Conservation (phyloP, 2,797 vertebrate genomes). For the Mormyrops attenuatus region DNA sequence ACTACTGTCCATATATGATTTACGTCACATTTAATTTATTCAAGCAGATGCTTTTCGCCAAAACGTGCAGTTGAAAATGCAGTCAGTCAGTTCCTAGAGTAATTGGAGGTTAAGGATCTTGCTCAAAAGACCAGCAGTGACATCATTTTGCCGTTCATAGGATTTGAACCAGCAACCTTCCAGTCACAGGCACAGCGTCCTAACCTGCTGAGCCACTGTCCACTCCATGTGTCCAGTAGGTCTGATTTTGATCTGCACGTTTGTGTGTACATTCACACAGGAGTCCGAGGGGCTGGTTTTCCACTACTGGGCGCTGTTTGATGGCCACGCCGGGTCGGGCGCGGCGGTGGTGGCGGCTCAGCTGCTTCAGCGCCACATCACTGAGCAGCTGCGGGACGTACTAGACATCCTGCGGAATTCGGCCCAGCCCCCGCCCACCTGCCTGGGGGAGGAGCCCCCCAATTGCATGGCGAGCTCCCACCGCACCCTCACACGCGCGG, state of each 20-base stretch:
- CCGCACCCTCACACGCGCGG: conserved; percentile 77
- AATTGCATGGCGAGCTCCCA: conserved; percentile 60
- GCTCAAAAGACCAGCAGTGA: background rate
- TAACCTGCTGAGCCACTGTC: background rate
- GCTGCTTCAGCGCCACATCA: conserved; percentile 83
- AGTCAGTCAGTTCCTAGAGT: background rate
- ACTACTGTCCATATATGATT: background rate
- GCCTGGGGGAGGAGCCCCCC: conserved; percentile 81
- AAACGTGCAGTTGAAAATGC: background rate
- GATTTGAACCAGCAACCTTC: background rate
- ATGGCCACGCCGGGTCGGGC: conserved; percentile 89
- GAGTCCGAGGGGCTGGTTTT: conserved; percentile 74
- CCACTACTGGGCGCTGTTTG: conserved; percentile 93
- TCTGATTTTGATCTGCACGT: background rate
- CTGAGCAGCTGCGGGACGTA: conserved; percentile 85
- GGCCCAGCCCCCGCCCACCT: conserved; percentile 71
- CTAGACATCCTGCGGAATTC: conserved; percentile 79
- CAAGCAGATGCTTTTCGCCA: background rate
- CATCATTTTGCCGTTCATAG: background rate
- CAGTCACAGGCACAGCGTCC: background rate
- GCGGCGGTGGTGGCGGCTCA: conserved; percentile 82
- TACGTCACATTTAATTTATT: background rate
- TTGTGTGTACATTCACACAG: conserved; percentile 40
- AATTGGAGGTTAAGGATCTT: background rate
- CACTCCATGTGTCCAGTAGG: background rate